phyloP scores from a whole-genome alignment of 2,888 invertebrate species.

The Polyploca ridens region DNA sequence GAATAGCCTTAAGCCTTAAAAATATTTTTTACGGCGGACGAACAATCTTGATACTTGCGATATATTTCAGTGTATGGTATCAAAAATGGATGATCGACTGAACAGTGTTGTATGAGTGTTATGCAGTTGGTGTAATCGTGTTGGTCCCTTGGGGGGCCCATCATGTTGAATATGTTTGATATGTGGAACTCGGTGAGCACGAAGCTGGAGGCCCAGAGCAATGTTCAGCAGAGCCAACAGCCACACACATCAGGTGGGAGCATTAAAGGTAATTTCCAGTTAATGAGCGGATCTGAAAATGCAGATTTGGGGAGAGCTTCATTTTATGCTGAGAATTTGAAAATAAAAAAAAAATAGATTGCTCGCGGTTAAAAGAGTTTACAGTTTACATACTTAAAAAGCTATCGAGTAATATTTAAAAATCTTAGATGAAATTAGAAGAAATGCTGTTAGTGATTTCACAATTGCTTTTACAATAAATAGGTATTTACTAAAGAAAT shows the following conservation, averaged over 20 bases:
- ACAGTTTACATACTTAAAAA: too few relatives aligned
- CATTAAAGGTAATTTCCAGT: conserved; percentile 89
- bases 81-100: conserved; percentile 59
- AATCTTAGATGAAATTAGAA: too few relatives aligned
- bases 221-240: conserved; percentile 87
- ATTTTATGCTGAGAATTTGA: conserved; percentile 18
- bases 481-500: neutral
- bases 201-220: conserved; percentile 88
- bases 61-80: conserved; percentile 52
- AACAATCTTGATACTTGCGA: conserved; percentile 68
- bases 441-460: too few relatives aligned
- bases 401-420: too few relatives aligned
- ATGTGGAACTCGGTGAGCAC: conserved; percentile 92
- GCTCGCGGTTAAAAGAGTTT: too few relatives aligned
- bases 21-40: conserved; percentile 73
- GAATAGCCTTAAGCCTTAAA: conserved; percentile 68
- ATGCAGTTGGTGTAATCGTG: conserved; percentile 49
- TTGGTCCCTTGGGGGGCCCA: conserved; percentile 59
- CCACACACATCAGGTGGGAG: conserved; percentile 92
- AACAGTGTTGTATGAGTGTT: conserved; percentile 43
- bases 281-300: conserved; percentile 46
- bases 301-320: conserved; percentile 27
- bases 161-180: conserved; percentile 89
- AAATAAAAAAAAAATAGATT: neutral
- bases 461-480: too few relatives aligned